Evolutionary conservation across 1,140 invertebrate genomes (phyloP).

Genomic region (Drosophila quadrilineata): DNA sequence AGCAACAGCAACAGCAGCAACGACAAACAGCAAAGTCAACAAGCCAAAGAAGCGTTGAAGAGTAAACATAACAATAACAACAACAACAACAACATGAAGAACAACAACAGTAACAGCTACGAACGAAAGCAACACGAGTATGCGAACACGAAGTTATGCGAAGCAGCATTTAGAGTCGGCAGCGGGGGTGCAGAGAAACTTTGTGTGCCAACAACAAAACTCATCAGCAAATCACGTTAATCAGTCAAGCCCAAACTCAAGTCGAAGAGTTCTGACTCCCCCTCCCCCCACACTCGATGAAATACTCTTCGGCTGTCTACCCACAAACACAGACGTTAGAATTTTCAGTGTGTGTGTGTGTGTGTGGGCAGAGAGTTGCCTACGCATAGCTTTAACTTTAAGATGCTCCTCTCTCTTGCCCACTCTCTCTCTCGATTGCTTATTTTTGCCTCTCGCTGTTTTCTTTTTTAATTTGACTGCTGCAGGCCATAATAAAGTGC

Average conservation of each 20-base stretch:
- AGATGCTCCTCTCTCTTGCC: too few relatives aligned
- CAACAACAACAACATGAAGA: background rate
- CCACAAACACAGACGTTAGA: too few relatives aligned
- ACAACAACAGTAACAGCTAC: too few relatives aligned
- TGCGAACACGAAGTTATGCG: too few relatives aligned
- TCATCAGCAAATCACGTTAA: conserved; percentile 63
- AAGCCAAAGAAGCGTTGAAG: conserved; percentile 44
- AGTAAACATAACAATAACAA: conserved; percentile 37
- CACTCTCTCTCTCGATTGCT: too few relatives aligned
- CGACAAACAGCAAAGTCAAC: conserved; percentile 33
- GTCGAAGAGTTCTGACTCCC: conserved; percentile 23
- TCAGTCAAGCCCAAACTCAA: conserved; percentile 48
- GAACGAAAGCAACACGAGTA: too few relatives aligned
- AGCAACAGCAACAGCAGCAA: conserved; percentile 28
- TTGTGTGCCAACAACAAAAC: conserved; percentile 33
- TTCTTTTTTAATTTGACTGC: too few relatives aligned
- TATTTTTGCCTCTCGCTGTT: too few relatives aligned
- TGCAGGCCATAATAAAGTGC: conserved; percentile 50
- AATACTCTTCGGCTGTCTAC: too few relatives aligned
- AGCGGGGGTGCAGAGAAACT: conserved; percentile 9
- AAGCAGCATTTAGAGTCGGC: background rate
- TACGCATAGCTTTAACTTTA: too few relatives aligned
- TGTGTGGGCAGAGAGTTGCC: too few relatives aligned
- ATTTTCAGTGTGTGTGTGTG: too few relatives aligned
- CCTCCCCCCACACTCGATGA: background rate